These are phyloP conservation scores for Paratrypauchen microcephalus DNA, from an alignment of 2,797 vertebrate species.

Conservation along the genomic window DNA sequence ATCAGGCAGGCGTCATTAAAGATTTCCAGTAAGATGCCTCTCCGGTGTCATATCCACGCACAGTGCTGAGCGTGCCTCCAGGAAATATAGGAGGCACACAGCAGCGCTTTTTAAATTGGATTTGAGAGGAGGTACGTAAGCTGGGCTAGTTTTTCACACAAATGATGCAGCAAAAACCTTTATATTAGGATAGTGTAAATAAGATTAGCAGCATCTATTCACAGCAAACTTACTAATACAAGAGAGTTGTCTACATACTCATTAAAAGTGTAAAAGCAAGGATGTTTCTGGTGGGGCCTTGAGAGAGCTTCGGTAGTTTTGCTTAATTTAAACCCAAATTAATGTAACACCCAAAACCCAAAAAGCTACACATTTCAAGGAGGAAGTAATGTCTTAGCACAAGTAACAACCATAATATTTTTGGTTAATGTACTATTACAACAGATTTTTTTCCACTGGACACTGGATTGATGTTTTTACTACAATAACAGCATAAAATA, in stretches of 20 bases:
- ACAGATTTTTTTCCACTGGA: not conserved
- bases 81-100: not conserved
- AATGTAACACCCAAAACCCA: not conserved
- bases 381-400: not conserved
- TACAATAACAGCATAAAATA: not conserved
- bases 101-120: constrained; percentile 4
- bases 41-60: constrained; percentile 17
- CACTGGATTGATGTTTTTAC: not conserved
- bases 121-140: not conserved
- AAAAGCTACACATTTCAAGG: not conserved
- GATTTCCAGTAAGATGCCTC: constrained; percentile 11
- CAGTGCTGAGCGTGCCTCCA: not conserved
- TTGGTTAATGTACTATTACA: not conserved
- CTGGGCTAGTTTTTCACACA: not conserved
- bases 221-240: not conserved
- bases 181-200: not conserved
- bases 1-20: constrained; percentile 29
- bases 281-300: not conserved
- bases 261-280: not conserved
- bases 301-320: not conserved
- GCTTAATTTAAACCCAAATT: not conserved
- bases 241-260: not conserved
- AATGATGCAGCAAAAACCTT: not conserved
- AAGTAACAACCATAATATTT: not conserved
- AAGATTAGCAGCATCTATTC: not conserved